These are phyloP conservation scores for Candoia aspera DNA, from an alignment of 2,113 vertebrate genomes.

Conservation along the genomic window DNA sequence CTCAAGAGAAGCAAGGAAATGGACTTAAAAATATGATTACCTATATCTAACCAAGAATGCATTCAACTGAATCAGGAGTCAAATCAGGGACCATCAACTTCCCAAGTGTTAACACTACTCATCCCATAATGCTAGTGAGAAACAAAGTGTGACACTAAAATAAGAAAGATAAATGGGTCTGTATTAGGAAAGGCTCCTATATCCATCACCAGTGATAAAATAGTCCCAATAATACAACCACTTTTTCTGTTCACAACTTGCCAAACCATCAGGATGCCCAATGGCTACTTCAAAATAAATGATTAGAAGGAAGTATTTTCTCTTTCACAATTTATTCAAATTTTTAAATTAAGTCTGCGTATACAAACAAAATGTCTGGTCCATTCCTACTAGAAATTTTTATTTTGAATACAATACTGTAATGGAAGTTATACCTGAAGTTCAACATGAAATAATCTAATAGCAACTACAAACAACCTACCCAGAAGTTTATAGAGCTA, in stretches of 20 bases:
- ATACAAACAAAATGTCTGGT: background rate
- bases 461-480: fast-evolving
- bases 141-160: background rate
- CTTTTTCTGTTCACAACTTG: background rate
- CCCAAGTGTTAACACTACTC: background rate
- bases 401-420: background rate
- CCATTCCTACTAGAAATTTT: conserved; percentile 4
- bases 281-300: background rate
- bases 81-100: background rate
- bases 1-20: background rate
- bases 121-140: background rate
- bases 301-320: background rate
- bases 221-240: background rate
- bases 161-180: background rate
- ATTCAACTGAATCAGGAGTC: background rate
- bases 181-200: background rate
- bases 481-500: background rate
- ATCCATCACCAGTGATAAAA: background rate
- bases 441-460: background rate
- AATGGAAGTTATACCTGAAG: background rate
- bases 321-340: background rate
- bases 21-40: background rate
- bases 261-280: background rate
- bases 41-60: background rate
- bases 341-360: conserved; percentile 8